These are phyloP conservation scores for Myotis planiceps DNA, from an alignment of 2,797 vertebrate genomes.

Conservation along the genomic window DNA sequence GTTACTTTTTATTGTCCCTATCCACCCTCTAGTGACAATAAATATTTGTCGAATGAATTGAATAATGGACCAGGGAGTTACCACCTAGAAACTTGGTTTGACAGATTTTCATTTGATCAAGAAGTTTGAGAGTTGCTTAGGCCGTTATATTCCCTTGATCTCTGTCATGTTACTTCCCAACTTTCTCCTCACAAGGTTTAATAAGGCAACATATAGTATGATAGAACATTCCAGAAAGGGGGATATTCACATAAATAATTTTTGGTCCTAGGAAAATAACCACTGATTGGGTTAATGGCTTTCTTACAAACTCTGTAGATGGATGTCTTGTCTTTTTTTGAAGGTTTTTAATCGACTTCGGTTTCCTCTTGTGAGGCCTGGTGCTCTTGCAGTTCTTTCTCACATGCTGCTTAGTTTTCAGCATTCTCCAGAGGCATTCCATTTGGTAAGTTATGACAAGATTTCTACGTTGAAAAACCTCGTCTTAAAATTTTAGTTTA, in stretches of 20 bases:
- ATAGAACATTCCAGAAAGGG: neutral
- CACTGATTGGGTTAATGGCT: neutral
- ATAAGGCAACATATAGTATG: neutral
- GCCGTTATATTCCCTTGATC: neutral
- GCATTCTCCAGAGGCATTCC: constrained; percentile 99
- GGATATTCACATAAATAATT: neutral
- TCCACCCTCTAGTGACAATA: neutral
- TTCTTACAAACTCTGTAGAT: neutral
- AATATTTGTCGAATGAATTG: neutral
- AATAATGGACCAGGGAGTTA: neutral
- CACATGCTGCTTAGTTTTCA: constrained; percentile 99
- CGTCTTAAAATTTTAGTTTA: neutral
- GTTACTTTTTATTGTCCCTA: neutral
- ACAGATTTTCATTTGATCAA: constrained; percentile 23
- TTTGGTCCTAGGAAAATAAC: neutral
- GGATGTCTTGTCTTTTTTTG: constrained; percentile 59
- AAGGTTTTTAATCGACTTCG: constrained; percentile 98
- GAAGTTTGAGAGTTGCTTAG: neutral
- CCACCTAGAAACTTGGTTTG: neutral
- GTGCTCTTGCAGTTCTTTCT: constrained; percentile 96
- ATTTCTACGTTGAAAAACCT: neutral
- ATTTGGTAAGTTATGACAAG: constrained; percentile 91
- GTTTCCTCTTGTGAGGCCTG: constrained; percentile 98
- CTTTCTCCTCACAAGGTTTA: constrained; percentile 5
- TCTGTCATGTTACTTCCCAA: neutral